These are phyloP conservation scores for Anoplius nigerrimus DNA, from an alignment of 2,888 invertebrate genomes.

Conservation along the genomic window DNA sequence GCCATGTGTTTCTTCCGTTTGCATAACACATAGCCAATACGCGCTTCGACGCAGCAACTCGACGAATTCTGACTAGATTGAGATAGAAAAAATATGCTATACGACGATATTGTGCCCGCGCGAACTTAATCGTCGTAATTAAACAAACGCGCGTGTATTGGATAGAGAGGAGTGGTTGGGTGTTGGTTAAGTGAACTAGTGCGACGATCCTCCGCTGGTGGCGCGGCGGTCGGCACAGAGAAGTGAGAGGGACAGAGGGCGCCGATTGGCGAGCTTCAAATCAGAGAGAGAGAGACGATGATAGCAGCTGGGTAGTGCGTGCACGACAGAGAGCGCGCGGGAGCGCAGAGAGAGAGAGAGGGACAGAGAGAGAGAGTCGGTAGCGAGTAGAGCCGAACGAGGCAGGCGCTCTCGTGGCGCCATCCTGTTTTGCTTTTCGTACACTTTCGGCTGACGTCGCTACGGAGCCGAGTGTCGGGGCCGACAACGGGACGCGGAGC, in stretches of 20 bases:
- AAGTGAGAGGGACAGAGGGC: no score
- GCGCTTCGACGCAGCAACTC: background rate
- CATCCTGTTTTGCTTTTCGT: slow-evolving; percentile 43
- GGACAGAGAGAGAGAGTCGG: background rate
- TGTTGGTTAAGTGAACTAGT: slow-evolving; percentile 6
- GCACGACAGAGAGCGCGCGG: background rate
- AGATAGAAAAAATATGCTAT: no score
- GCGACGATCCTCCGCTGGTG: slow-evolving; percentile 9
- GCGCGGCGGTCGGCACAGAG: no score
- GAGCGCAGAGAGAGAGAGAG: background rate
- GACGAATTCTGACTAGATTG: background rate
- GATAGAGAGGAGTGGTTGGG: no score
- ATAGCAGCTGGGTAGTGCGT: background rate
- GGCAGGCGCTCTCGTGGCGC: slow-evolving; percentile 43
- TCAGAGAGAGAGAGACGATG: no score
- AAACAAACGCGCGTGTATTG: background rate
- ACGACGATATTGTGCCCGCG: no score
- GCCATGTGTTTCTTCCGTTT: no score
- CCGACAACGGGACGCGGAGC: slow-evolving; percentile 14
- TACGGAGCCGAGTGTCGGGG: slow-evolving; percentile 14
- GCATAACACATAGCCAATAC: no score
- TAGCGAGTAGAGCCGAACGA: background rate
- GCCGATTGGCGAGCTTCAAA: no score
- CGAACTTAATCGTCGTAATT: no score
- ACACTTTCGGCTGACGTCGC: slow-evolving; percentile 23